Percentiles rank a stretch among this genome's conserved stretches.
Evolutionary conservation across 2,888 invertebrate genomes (phyloP).

Genomic region (Stenodera caucasica): DNA sequence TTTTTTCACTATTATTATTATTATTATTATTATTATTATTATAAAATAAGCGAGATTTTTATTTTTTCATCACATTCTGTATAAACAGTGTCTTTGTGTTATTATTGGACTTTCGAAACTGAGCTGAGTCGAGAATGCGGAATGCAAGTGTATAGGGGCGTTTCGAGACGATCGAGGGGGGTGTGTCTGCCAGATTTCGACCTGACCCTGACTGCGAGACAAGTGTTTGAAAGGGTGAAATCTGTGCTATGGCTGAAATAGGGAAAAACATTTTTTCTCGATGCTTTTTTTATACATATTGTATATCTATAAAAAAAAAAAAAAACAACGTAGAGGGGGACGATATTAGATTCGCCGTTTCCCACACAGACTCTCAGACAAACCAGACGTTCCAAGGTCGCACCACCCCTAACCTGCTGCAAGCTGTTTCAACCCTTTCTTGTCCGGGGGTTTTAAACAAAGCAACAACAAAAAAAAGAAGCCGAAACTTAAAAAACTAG

Average conservation of each 20-base stretch:
- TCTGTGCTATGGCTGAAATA: conserved; percentile 38
- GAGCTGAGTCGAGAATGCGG: conserved; percentile 37
- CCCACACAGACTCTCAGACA: conserved; percentile 36
- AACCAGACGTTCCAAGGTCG: conserved; percentile 35
- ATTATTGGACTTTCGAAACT: neutral
- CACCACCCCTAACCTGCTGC: conserved; percentile 39
- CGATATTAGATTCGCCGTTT: conserved; percentile 38
- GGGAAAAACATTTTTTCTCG: conserved; percentile 1
- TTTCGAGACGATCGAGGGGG: conserved; percentile 32
- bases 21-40: no score
- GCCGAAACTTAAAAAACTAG: conserved; percentile 15
- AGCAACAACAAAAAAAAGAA: neutral
- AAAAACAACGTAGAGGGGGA: conserved; percentile 25
- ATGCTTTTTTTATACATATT: no score
- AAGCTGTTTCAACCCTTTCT: conserved; percentile 33
- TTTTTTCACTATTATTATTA: neutral
- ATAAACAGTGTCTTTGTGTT: conserved; percentile 4
- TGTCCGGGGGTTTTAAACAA: conserved; percentile 4
- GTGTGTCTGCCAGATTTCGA: conserved; percentile 44
- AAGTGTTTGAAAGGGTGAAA: conserved; percentile 50
- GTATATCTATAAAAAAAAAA: conserved; percentile 33
- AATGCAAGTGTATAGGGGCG: conserved; percentile 37
- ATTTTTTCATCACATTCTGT: neutral
- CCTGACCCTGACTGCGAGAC: conserved; percentile 50
- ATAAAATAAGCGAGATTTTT: neutral